Conservation (phyloP, 2,888 invertebrate species). For the Drosophila austrosaltans region DNA sequence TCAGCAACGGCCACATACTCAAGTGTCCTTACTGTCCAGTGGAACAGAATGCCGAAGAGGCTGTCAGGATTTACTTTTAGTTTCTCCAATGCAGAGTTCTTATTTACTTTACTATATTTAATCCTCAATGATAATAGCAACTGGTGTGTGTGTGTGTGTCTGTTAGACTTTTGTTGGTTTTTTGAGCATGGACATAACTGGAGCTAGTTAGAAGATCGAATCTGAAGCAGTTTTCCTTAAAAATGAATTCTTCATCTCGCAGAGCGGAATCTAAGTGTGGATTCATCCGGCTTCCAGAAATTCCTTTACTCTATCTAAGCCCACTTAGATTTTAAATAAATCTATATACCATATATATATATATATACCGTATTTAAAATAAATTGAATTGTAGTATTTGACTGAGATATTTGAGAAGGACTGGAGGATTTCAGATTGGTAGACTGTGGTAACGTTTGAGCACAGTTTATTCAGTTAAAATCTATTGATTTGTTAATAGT, state of each 20-base stretch:
- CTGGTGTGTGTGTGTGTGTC: constrained; percentile 38
- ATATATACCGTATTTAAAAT: constrained; percentile 39
- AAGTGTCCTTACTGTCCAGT: constrained; percentile 99
- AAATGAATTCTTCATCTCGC: constrained; percentile 57
- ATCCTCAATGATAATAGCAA: constrained; percentile 35
- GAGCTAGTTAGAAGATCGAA: constrained; percentile 24
- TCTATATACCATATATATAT: constrained; percentile 34
- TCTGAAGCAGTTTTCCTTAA: constrained; percentile 42
- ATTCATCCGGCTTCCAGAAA: constrained; percentile 7
- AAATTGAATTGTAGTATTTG: constrained; percentile 2
- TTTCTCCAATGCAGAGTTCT: constrained; percentile 2
- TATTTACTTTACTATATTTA: constrained; percentile 29
- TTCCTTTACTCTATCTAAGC: constrained; percentile 40
- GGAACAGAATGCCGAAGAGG: constrained; percentile 96
- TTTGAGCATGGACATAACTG: constrained; percentile 13
- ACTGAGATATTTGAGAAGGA: neutral
- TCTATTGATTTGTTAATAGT: neutral
- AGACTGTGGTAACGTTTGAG: neutral
- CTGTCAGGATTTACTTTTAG: constrained; percentile 96
- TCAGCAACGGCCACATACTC: constrained; percentile 96
- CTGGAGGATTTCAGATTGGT: neutral
- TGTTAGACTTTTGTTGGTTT: constrained; percentile 14
- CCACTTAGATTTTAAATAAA: constrained; percentile 53
- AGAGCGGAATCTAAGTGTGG: constrained; percentile 40
- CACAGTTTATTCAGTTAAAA: constrained; percentile 5